Percentiles rank a stretch among this genome's conserved stretches.
These are phyloP conservation scores for Heliconius himera DNA, from an alignment of 1,140 invertebrate genomes.

Conservation along the genomic window DNA sequence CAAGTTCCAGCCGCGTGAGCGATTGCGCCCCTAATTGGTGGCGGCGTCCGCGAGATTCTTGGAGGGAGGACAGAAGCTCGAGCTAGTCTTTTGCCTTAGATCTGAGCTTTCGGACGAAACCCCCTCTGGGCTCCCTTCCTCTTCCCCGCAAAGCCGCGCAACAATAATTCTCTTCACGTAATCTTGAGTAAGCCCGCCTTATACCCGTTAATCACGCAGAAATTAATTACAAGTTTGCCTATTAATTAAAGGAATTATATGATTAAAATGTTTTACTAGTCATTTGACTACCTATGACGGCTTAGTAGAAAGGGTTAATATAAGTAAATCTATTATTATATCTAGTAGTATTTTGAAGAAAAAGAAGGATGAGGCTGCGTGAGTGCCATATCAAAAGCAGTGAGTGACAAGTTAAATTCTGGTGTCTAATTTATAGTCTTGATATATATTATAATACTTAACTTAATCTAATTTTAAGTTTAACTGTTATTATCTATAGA, in stretches of 20 bases:
- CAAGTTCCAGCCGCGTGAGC: constrained; percentile 75
- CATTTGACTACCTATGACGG: neutral
- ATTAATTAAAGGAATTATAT: constrained; percentile 76
- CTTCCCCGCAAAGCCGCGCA: constrained; percentile 54
- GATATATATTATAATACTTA: neutral
- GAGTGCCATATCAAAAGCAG: neutral
- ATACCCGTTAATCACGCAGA: constrained; percentile 78
- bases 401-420: neutral
- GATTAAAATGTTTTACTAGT: constrained; percentile 42
- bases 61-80: constrained; percentile 75
- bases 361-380: no score
- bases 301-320: neutral
- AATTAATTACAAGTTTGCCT: constrained; percentile 81
- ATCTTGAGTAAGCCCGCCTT: constrained; percentile 78
- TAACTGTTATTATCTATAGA: no score
- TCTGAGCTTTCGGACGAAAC: constrained; percentile 43
- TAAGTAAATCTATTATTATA: neutral
- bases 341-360: neutral
- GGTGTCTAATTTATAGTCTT: neutral
- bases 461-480: no score
- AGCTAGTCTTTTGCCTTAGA: constrained; percentile 62
- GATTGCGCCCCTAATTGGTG: constrained; percentile 82
- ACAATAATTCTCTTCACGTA: constrained; percentile 78
- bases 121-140: constrained; percentile 41
- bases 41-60: constrained; percentile 82